These are phyloP conservation scores for Rhynchophorus ferrugineus DNA, from an alignment of 1,140 invertebrate genomes.

Conservation along the genomic window DNA sequence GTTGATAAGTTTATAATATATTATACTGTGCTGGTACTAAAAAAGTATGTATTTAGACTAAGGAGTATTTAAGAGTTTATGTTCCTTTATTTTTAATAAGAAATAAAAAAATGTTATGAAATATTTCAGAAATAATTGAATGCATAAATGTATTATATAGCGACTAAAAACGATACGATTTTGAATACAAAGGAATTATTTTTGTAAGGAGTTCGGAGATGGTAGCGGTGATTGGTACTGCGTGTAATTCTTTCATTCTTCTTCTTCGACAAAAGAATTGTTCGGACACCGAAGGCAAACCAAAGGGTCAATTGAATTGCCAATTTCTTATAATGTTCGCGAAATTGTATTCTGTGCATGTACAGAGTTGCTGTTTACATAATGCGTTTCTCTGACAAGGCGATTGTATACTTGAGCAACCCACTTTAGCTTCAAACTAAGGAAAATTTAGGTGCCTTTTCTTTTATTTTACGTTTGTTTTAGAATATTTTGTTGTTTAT, in stretches of 20 bases:
- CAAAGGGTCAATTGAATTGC: conserved; percentile 34
- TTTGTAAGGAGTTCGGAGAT: conserved; percentile 2
- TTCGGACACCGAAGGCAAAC: conserved; percentile 18
- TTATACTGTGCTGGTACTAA: too few species aligned
- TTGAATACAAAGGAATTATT: conserved; percentile 20
- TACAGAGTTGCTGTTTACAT: conserved; percentile 32
- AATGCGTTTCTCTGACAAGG: conserved; percentile 28
- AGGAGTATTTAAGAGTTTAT: too few species aligned
- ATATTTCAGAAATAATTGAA: conserved; percentile 6
- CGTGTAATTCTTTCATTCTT: conserved; percentile 24
- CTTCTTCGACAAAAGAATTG: conserved; percentile 21
- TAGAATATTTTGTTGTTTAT: conserved; percentile 1
- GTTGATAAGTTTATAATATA: too few species aligned
- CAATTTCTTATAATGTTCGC: conserved; percentile 35
- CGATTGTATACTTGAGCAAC: conserved; percentile 22
- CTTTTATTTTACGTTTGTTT: conserved; percentile 2
- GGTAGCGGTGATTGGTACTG: conserved; percentile 9
- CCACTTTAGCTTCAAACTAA: conserved; percentile 5
- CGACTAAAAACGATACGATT: conserved; percentile 13
- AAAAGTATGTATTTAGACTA: too few species aligned
- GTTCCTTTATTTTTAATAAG: too few species aligned
- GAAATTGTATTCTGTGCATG: conserved; percentile 34
- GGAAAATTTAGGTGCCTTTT: neutral
- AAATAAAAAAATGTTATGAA: too few species aligned
- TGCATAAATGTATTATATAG: conserved; percentile 9